Conservation (phyloP, 1,140 invertebrate species). For the Leptinotarsa defecta region DNA sequence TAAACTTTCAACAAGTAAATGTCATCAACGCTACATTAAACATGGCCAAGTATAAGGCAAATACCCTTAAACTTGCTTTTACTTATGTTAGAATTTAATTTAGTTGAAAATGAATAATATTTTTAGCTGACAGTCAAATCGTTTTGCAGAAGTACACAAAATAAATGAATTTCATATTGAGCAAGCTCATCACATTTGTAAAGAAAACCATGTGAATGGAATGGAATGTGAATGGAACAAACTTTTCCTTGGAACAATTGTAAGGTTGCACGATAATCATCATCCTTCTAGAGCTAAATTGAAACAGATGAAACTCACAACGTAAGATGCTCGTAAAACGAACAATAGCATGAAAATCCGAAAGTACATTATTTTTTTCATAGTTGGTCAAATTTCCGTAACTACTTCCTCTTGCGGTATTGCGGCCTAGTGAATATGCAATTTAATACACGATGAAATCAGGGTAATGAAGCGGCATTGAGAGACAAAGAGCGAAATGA, state of each 20-base stretch:
- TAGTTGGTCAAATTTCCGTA: conserved; percentile 7
- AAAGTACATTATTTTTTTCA: conserved; percentile 14
- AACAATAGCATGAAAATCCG: neutral
- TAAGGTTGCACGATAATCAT: neutral
- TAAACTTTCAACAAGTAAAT: too few relatives aligned
- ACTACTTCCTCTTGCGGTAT: conserved; percentile 18
- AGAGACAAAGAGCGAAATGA: neutral
- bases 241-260: neutral
- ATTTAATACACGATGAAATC: neutral
- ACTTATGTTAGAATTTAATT: too few relatives aligned
- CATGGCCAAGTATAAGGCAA: too few relatives aligned
- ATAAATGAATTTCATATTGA: too few relatives aligned
- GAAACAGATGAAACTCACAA: neutral
- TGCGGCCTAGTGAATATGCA: conserved; percentile 10
- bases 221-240: neutral
- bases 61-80: too few relatives aligned
- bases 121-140: too few relatives aligned
- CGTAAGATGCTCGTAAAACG: too few relatives aligned
- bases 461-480: neutral
- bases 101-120: too few relatives aligned
- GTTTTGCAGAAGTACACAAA: too few relatives aligned
- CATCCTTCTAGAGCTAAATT: neutral
- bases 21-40: too few relatives aligned
- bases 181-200: too few relatives aligned
- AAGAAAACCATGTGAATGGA: neutral